These are phyloP conservation scores for Atethmia centrago DNA, from an alignment of 2,888 invertebrate species.

Conservation along the genomic window DNA sequence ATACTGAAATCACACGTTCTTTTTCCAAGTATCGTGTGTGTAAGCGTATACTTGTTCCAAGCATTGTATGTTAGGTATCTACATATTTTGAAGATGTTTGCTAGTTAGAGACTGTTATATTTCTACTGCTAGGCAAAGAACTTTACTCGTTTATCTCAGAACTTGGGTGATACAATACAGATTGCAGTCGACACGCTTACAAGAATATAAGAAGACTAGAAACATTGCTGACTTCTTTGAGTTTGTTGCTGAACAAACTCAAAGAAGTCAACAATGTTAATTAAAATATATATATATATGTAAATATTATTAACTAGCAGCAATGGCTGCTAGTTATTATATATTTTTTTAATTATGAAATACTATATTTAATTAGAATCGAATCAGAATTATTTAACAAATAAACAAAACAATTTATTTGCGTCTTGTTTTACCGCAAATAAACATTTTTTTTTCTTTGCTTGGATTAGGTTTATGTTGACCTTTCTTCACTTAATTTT, in stretches of 20 bases:
- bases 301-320: no score
- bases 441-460: neutral
- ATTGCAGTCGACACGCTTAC: neutral
- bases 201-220: no score
- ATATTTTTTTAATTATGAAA: no score
- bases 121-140: no score
- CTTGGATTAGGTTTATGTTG: neutral
- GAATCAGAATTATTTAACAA: conserved; percentile 13
- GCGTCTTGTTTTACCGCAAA: neutral
- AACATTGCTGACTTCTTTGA: no score
- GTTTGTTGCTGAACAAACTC: no score
- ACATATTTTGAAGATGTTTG: neutral
- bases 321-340: no score
- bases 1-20: neutral
- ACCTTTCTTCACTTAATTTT: neutral
- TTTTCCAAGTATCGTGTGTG: neutral
- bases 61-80: neutral
- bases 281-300: no score
- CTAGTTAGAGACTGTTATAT: neutral
- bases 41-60: neutral
- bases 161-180: neutral
- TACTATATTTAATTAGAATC: conserved; percentile 8
- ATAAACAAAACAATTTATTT: neutral
- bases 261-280: no score
- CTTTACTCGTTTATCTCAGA: no score